Base-by-base conservation (phyloP, 2,888 invertebrate genomes). In the Synanthedon andrenaeformis region DNA sequence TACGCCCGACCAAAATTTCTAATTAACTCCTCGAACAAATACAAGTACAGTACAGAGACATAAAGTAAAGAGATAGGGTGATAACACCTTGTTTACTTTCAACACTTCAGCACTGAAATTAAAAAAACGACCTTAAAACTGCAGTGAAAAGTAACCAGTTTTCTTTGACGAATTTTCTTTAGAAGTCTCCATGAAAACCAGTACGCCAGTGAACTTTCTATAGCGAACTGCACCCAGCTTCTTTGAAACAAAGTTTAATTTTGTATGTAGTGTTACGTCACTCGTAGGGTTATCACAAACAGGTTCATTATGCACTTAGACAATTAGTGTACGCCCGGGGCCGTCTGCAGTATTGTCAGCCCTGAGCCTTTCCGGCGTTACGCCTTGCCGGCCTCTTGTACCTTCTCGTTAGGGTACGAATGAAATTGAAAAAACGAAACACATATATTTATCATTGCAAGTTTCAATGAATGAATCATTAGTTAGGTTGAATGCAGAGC, bases 231-330 rank as follows among this genome's bases (percentile, higher is more conserved):
- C 58, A 65, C 69, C 66, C 51, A 62, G 61, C 58, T 52, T 41
- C 51, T 51, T 55, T 54, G 56, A 35, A 45, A 54, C 67, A 69
- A 63, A 65, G 70, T 68, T 60, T 53, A 54, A 52, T 61, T 61
- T 63, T 58, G 63, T 63, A 70, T 71, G 63, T 67, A 68, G 62
- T 62, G 55, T 14, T 11, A 17, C 49, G 62, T 62, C 63, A 61
- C 64, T 14, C 23, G 49, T 19, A 49, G 49, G 80, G 81, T 70
- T 80, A 77, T 70, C 71, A 68, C 72, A 73, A 78, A 83, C 72
- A 83, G 83, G 82, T 82, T 84, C 76, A 82, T 85, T 85, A 85
- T 83, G 74, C 83, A 85, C 85, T 85, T 85, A 84, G 76, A 84
- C 83, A 85, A 85, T 85, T 83, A 85, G 76, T 84, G 85, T 82